Conservation (phyloP, 2,113 vertebrate species). For the Microcebus jonahi region DNA sequence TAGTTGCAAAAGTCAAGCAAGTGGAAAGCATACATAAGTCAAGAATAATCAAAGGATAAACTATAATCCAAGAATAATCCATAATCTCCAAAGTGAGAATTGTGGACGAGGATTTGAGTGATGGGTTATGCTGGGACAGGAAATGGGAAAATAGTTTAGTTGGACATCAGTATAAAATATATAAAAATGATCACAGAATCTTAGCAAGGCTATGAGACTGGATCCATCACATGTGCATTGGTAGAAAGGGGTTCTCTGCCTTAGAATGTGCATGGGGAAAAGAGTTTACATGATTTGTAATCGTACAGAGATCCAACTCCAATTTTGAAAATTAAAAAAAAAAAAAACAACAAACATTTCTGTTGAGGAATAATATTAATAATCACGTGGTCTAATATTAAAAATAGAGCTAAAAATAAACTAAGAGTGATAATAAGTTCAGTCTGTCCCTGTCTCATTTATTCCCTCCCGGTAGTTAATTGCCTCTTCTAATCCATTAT, state of each 20-base stretch:
- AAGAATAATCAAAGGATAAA: neutral
- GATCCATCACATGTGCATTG: neutral
- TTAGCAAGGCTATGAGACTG: neutral
- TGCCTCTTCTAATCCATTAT: neutral
- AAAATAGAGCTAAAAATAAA: neutral
- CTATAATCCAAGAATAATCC: neutral
- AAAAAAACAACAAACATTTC: neutral
- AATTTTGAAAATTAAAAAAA: neutral
- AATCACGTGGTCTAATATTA: neutral
- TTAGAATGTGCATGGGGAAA: neutral
- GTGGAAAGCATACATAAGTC: neutral
- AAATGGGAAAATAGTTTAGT: neutral
- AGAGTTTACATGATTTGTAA: neutral
- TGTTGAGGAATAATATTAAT: neutral
- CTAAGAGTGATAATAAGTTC: neutral
- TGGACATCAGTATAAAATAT: neutral
- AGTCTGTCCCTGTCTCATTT: neutral
- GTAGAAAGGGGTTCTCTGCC: neutral
- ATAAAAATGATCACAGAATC: neutral
- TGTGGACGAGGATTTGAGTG: neutral
- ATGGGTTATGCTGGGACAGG: neutral
- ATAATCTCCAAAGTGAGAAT: neutral
- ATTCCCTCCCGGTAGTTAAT: neutral
- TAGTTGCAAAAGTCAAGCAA: neutral
- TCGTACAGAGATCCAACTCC: neutral